A percentile compares a stretch with the other conserved stretches of the same genome.
Conservation (phyloP, 53 echinoderm and acorn worm species). For the Hippasteria phrygiana region DNA sequence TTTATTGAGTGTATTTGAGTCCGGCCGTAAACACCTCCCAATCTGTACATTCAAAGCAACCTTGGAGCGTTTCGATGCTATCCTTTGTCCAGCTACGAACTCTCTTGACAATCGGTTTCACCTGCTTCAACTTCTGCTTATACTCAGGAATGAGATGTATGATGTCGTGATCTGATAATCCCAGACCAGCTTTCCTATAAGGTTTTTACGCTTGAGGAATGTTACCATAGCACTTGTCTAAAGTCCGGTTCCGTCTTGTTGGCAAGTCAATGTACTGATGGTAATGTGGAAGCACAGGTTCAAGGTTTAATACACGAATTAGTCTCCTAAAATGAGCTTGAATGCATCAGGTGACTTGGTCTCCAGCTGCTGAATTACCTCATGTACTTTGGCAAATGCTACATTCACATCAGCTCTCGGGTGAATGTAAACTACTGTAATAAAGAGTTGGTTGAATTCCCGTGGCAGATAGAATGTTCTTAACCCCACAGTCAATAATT, state of each 20-base stretch:
- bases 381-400: background rate
- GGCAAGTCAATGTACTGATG: conserved; percentile 7
- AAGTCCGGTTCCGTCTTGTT: conserved; percentile 47
- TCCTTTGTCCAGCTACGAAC: background rate
- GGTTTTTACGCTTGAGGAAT: conserved; percentile 35
- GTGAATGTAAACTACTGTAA: background rate
- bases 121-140: conserved; percentile 6
- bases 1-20: no score
- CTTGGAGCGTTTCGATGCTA: background rate
- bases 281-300: conserved; percentile 13
- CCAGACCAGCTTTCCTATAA: background rate
- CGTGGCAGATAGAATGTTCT: no score
- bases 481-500: no score
- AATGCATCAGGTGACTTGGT: conserved; percentile 62
- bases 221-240: conserved; percentile 69
- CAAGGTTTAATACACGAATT: conserved; percentile 46
- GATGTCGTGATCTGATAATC: background rate
- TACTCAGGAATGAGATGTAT: background rate
- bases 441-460: no score
- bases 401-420: background rate
- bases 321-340: conserved; percentile 58
- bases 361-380: conserved; percentile 10
- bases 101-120: background rate
- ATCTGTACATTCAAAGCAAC: no score
- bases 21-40: no score